Evolutionary conservation across 2,797 vertebrate species (phyloP).

Genomic region (Spheniscus humboldti): DNA sequence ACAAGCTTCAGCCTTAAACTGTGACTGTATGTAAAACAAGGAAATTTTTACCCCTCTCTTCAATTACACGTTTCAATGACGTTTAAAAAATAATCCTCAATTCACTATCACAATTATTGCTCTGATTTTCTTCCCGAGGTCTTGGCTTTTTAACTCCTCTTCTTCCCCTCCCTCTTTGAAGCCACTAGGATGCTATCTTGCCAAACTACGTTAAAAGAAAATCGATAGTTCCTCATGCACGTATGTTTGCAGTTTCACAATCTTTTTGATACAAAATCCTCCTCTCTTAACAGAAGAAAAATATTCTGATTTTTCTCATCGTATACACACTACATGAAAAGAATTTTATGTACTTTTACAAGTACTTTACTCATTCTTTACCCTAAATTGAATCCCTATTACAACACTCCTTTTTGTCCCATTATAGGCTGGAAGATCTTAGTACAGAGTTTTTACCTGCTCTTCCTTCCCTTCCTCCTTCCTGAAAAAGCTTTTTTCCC

Average conservation of each 20-base stretch:
- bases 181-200: background rate
- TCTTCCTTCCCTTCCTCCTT: background rate
- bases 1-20: background rate
- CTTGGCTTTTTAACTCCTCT: background rate
- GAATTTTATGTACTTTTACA: background rate
- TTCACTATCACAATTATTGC: background rate
- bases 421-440: background rate
- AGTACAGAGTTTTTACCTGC: background rate
- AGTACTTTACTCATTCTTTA: background rate
- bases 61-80: background rate
- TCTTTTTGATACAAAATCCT: background rate
- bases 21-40: background rate
- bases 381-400: background rate
- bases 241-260: background rate
- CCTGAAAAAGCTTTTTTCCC: background rate
- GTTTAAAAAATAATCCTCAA: background rate
- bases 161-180: background rate
- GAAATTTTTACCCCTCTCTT: background rate
- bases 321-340: background rate
- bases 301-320: background rate
- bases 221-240: background rate
- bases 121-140: background rate
- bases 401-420: background rate
- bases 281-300: background rate
- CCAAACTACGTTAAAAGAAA: background rate